Base-by-base conservation (phyloP, 2,888 invertebrate species). In the Orthosia cruda region DNA sequence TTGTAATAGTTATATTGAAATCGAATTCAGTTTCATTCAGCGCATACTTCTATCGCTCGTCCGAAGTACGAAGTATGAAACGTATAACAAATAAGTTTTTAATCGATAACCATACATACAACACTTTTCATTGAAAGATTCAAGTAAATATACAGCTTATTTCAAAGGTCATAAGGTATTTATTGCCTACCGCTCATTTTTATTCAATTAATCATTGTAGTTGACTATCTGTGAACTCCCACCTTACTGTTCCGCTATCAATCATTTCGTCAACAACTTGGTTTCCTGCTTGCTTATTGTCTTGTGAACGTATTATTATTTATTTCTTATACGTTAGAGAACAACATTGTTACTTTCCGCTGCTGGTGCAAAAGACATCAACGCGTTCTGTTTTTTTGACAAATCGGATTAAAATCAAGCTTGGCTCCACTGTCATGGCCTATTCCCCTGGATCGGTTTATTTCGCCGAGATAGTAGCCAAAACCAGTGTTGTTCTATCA, bases 311-410 rank as follows among this genome's bases (percentile, higher is more conserved):
- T 3, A 54, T 62, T 18, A 49, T 52, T 47, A 47, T 61, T 59
- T 40, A 50, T 50, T 18, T 50, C 15, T 50, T 16, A 18, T 49
- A 16, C 5, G 5, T 15, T 20, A 45, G 12, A 50, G 11, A 59
- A 59, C 49, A 13, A n/a, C 52, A 49, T 55, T 15, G 26, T n/a
- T n/a, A 74, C 4, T 11, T 61, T 16, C 3, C 45, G 5, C 49
- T 50, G 16, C 15, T 50, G n/a, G 32, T 75, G 71, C 71, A 71
- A 85, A 85, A 85, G 87, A 85, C 84, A 81, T 86, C 74, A 86
- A 85, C 87, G 87, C 81, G 61, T 40, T 40, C 9, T 40, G 40
- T 9, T 40, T 40, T 32, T 40, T 40, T 40, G 40, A 40, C 40
- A 40, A 40, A 40, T 40, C 1, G 9, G 40, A 40, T 9, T 40